Evolutionary conservation across 2,888 invertebrate genomes (phyloP).

Genomic region (Amblyjoppa proteus): DNA sequence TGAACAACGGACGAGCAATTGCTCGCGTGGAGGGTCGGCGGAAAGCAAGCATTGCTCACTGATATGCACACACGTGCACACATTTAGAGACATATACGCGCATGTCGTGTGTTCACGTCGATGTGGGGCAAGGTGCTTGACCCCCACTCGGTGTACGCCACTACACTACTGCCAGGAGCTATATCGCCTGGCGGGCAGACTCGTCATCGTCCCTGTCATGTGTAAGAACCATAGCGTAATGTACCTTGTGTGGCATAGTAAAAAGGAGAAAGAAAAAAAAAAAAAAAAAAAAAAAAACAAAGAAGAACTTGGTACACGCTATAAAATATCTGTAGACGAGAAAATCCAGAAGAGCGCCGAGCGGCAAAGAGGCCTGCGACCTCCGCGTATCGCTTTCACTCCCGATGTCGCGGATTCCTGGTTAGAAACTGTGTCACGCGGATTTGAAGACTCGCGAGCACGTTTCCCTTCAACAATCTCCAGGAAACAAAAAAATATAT

Average conservation of each 20-base stretch:
- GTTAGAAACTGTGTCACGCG: slow-evolving; percentile 49
- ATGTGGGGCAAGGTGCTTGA: slow-evolving; percentile 67
- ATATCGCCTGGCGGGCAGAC: slow-evolving; percentile 43
- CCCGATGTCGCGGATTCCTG: slow-evolving; percentile 41
- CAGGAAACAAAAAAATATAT: not conserved
- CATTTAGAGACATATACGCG: not conserved
- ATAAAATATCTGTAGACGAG: slow-evolving; percentile 20
- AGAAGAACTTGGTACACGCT: not conserved
- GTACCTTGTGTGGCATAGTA: not conserved
- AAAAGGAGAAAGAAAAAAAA: not conserved
- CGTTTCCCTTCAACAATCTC: not conserved
- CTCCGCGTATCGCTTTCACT: slow-evolving; percentile 49
- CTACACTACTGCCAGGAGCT: slow-evolving; percentile 36
- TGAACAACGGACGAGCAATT: slow-evolving; percentile 59
- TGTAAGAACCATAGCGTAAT: slow-evolving; percentile 14
- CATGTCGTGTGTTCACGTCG: slow-evolving; percentile 36
- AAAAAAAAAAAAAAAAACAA: not conserved
- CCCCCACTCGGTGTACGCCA: slow-evolving; percentile 45
- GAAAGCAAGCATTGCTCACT: slow-evolving; percentile 42
- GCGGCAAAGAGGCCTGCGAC: slow-evolving; percentile 31
- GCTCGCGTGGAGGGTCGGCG: slow-evolving; percentile 33
- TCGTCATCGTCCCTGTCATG: slow-evolving; percentile 47
- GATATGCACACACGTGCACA: slow-evolving; percentile 13
- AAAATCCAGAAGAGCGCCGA: slow-evolving; percentile 32
- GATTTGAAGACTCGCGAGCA: slow-evolving; percentile 5